phyloP scores from a whole-genome alignment of 2,797 vertebrate genomes.

The Sparidentex hasta region DNA sequence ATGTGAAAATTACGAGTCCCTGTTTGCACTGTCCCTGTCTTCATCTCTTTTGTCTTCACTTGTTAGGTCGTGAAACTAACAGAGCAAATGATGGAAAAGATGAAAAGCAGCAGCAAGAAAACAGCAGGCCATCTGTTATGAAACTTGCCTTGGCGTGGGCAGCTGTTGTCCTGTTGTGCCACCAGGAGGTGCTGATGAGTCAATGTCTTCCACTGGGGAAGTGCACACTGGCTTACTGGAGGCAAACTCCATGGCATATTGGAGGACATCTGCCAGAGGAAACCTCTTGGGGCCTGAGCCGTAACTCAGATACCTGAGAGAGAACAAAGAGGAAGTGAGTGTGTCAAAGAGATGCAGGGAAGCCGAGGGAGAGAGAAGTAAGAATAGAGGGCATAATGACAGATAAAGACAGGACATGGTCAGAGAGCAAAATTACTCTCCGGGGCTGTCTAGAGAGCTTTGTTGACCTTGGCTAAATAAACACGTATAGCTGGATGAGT shows the following conservation, averaged over 20 bases:
- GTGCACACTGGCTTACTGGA: constrained; percentile 98
- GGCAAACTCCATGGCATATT: constrained; percentile 98
- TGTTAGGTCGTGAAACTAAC: neutral
- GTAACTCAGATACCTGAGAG: constrained; percentile 96
- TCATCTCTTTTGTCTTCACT: neutral
- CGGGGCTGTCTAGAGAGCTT: constrained; percentile 1
- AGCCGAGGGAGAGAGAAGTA: neutral
- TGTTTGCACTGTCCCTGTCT: neutral
- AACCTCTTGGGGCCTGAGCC: constrained; percentile 99
- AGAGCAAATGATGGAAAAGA: neutral
- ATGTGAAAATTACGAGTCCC: neutral
- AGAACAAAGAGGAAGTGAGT: constrained; percentile 19
- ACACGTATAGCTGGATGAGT: neutral
- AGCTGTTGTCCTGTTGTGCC: constrained; percentile 86
- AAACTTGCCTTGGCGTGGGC: constrained; percentile 87
- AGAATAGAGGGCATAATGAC: constrained; percentile 2
- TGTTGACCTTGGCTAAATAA: constrained; percentile 26
- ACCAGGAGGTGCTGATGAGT: constrained; percentile 89
- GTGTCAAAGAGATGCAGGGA: constrained; percentile 24
- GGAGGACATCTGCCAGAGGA: constrained; percentile 98
- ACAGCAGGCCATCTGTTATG: neutral
- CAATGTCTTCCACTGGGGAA: constrained; percentile 95
- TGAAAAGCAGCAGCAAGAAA: neutral
- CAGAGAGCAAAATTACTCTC: constrained; percentile 20
- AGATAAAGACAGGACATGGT: neutral